Evolutionary conservation across 2,888 invertebrate species (phyloP), one percentile per base, ranked within the genome.

Genomic region (Crepidodera aurea): DNA sequence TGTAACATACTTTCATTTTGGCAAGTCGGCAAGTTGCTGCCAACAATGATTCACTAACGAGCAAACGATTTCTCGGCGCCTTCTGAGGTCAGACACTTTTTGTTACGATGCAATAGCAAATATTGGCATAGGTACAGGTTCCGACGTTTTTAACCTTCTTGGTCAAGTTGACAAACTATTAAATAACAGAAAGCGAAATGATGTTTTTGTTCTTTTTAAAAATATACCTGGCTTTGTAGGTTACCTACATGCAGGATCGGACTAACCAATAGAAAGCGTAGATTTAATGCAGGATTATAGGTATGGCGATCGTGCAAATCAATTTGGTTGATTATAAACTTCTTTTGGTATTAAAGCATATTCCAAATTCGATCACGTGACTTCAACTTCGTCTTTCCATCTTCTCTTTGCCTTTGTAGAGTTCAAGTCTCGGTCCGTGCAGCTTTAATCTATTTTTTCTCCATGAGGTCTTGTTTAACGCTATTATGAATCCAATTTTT

Each of bases 71-170:
- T 46, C 25, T 46, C 25, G 46, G 46, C 46, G 46, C 46, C 46
- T 10, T 3, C 25, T 25, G 25, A 46, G 46, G 46, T 46, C 46
- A 46, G 25, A 4, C 25, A 18, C 25, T 46, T 46, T 39, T 46
- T 46, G 27, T 46, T 25, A 6, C 18, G 19, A 44, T 44, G 25
- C 46, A 46, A 16, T 42, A 16, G 42, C 42, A 15, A 42, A 46
- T 46, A 46, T 46, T 46, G 46, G 42, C 42, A 42, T 42, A 19
- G 42, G 46, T 46, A 25, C 46, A 18, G 46, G 46, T 25, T 46
- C n/a, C 13, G 3, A 25, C 6, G 13, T 25, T 22, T 46, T 46
- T 25, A 22, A 18, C 46, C 25, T 22, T 46, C n/a, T 12, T 13
- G 42, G 42, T 19, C 42, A 5, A 42, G 15, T 12, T 16, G 42